Conservation (phyloP, 2,888 invertebrate genomes). For the Amphiduros pacificus region DNA sequence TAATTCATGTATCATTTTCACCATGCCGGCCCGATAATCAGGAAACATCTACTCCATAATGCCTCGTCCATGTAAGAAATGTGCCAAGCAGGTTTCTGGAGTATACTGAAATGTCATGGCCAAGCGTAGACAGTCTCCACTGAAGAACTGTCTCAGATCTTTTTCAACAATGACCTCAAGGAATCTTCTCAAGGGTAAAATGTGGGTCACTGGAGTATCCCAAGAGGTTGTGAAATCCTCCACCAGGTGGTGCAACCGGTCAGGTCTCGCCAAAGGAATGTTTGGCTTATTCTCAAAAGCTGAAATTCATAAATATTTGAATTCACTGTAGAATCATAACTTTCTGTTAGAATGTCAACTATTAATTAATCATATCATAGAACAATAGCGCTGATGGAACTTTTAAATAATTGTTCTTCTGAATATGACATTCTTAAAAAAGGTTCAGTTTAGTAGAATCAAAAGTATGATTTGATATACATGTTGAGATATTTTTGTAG, state of each 20-base stretch:
- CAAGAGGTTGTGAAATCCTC: slow-evolving; percentile 60
- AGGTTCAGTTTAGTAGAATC: no score
- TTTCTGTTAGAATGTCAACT: no score
- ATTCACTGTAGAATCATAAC: no score
- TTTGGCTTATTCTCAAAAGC: no score
- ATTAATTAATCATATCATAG: no score
- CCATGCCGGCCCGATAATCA: no score
- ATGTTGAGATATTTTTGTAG: slow-evolving; percentile 55
- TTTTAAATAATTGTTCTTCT: no score
- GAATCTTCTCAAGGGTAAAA: slow-evolving; percentile 54
- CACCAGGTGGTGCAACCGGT: slow-evolving; percentile 57
- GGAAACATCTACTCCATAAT: no score
- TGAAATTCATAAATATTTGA: no score
- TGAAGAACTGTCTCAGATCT: slow-evolving; percentile 50
- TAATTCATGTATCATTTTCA: no score
- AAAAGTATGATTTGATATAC: slow-evolving; percentile 43
- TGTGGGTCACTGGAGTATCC: slow-evolving; percentile 54
- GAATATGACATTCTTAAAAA: no score
- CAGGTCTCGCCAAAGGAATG: slow-evolving; percentile 46
- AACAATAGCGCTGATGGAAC: no score
- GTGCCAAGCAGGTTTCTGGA: slow-evolving; percentile 37
- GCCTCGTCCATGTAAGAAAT: slow-evolving; percentile 33
- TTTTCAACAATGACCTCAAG: slow-evolving; percentile 39
- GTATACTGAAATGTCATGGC: slow-evolving; percentile 41
- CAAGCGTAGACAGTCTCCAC: slow-evolving; percentile 48